Evolutionary conservation across 2,888 invertebrate species (phyloP).

Genomic region (Tuberolachnus salignus): DNA sequence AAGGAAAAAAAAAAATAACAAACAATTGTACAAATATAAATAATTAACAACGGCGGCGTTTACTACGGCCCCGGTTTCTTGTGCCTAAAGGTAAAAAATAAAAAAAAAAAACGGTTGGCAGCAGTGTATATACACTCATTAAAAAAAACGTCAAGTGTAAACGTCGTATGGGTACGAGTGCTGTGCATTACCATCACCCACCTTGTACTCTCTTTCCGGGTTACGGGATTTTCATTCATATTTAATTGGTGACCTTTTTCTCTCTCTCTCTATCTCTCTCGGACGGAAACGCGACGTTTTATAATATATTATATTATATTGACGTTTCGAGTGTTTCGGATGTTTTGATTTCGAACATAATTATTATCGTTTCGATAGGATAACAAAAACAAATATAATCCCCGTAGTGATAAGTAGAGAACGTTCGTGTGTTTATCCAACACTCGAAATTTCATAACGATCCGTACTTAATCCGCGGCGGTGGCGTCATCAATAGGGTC

Average conservation of each 20-base stretch:
- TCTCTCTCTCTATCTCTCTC: too few species aligned
- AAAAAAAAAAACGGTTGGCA: too few species aligned
- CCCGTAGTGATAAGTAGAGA: too few species aligned
- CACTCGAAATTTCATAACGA: too few species aligned
- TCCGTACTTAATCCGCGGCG: too few species aligned
- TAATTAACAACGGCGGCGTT: not conserved
- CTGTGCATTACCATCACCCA: conserved; percentile 4
- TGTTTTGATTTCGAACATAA: too few species aligned
- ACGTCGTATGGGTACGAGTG: conserved; percentile 29
- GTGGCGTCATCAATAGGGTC: too few species aligned
- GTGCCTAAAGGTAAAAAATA: conserved; percentile 8
- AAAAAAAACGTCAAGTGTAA: conserved; percentile 48
- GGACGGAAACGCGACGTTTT: too few species aligned
- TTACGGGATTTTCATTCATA: conserved; percentile 19
- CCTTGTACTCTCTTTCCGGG: conserved; percentile 11
- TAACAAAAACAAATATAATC: too few species aligned
- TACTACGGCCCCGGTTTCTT: too few species aligned
- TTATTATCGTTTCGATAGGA: too few species aligned
- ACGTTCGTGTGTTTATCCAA: not conserved
- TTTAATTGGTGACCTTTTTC: conserved; percentile 44
- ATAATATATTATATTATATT: conserved; percentile 35
- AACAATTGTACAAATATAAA: not conserved
- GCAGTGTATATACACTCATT: too few species aligned
- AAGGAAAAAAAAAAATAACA: not conserved
- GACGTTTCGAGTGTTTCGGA: conserved; percentile 44